A percentile compares a stretch with the other conserved stretches of the same genome.
Evolutionary conservation across 92 coral and sea anemone species (phyloP).

Genomic region (Hydrozoanthus gracilis): DNA sequence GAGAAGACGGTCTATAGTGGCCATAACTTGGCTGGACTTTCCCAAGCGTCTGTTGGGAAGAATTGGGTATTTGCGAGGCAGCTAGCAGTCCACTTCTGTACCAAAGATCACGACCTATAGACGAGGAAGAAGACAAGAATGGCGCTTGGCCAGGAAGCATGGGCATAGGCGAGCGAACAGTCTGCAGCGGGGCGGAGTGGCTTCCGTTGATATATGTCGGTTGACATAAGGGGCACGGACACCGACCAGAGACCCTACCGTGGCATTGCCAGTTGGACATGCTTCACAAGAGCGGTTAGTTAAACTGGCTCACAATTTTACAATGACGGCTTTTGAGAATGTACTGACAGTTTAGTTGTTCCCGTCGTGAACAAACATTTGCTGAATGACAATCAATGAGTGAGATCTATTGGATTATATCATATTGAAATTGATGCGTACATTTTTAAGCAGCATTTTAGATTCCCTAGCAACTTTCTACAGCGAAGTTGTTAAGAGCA

Average conservation of each 20-base stretch:
- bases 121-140: constrained; percentile 31
- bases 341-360: constrained; percentile 10
- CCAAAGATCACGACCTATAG: constrained; percentile 30
- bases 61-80: constrained; percentile 23
- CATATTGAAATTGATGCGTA: constrained; percentile 40
- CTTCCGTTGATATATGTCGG: constrained; percentile 22
- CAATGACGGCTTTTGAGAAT: background rate
- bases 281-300: background rate
- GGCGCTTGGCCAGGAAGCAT: constrained; percentile 36
- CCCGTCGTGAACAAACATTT: constrained; percentile 34
- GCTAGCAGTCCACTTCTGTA: constrained; percentile 35
- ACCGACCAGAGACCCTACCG: constrained; percentile 29
- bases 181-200: constrained; percentile 8
- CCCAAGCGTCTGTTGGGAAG: constrained; percentile 20
- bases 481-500: constrained; percentile 24
- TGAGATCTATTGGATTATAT: constrained; percentile 22
- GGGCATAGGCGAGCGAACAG: constrained; percentile 30
- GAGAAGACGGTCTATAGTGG: constrained; percentile 12
- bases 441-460: constrained; percentile 19
- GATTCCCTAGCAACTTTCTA: constrained; percentile 50
- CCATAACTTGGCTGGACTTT: constrained; percentile 18
- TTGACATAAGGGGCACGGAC: constrained; percentile 27
- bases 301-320: background rate
- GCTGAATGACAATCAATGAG: constrained; percentile 39
- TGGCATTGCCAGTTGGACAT: constrained; percentile 47